Evolutionary conservation across 2,888 invertebrate genomes (phyloP), one percentile per base, ranked within the genome.

Genomic region (Liposcelis brunnea): DNA sequence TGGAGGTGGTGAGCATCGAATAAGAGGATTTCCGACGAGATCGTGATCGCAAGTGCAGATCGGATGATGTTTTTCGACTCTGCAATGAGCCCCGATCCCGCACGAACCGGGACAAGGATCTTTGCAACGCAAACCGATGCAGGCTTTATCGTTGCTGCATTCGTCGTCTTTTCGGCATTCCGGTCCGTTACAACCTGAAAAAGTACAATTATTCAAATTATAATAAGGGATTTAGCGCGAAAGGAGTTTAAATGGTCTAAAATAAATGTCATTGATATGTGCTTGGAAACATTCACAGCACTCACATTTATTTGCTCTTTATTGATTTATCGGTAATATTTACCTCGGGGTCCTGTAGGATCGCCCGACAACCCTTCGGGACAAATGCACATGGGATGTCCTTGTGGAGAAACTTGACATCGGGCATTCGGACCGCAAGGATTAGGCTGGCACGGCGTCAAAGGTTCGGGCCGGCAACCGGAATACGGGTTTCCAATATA

Each of bases 91-190:
- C 53, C 77, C 76, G 16, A 76, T 60, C 8, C 85, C 87, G 59
- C 87, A 87, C 16, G 78, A 75, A 40, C 84, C 84, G 0, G 82
- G 78, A 54, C 86, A 87, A 19, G 86, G 85, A 62, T 86, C 80
- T 50, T 74, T 69, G 56, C 89, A 89, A 54, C 74, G 71, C 57
- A 81, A 81, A 26, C 80, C 80, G 58, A 86, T 79, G 55, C 87
- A 87, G 16, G 83, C 80, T 61, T 74, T 73, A 54, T 74, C 70
- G 46, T 67, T 60, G 16, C 74, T 67, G 58, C 89, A 89, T 58
- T 86, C 85, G 45, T 77, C 75, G 57, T 89, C 83, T 16, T 77
- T 70, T 56, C 77, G 75, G 61, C 87, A 87, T 65, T 85, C 83
- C 49, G 77, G 76, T n/a, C 79, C 75, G 52, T 75, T 75, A 54